A percentile compares a stretch with the other conserved stretches of the same genome.
Evolutionary conservation across 2,113 vertebrate species (phyloP).

Genomic region (Lampris incognitus): DNA sequence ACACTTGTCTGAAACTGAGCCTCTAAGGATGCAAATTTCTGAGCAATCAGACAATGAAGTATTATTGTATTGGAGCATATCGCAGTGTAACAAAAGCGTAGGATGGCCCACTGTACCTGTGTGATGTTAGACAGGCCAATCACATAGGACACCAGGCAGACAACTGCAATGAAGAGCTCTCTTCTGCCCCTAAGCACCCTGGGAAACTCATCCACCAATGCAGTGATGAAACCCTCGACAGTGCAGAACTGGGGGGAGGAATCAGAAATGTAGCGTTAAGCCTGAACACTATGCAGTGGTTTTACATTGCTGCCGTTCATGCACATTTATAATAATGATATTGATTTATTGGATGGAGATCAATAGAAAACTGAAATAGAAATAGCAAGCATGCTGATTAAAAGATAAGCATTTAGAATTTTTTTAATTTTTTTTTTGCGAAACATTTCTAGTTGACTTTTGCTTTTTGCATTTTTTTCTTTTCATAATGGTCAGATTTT

Average conservation of each 20-base stretch:
- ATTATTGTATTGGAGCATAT: too few species aligned
- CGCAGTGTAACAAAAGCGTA: not conserved
- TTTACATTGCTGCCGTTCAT: slow-evolving; percentile 12
- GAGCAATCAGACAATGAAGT: too few species aligned
- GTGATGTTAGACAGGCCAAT: slow-evolving; percentile 98
- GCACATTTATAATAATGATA: not conserved
- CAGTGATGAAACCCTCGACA: slow-evolving; percentile 97
- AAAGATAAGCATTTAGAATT: not conserved
- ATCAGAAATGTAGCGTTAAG: slow-evolving; percentile 33
- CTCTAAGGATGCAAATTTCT: too few species aligned
- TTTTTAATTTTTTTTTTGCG: slow-evolving; percentile 1
- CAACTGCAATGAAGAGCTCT: slow-evolving; percentile 94
- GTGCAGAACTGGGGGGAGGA: slow-evolving; percentile 91
- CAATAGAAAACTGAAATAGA: not conserved
- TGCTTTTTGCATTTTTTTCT: too few species aligned
- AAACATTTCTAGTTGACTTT: not conserved
- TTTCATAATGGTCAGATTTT: too few species aligned
- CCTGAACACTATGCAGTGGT: slow-evolving; percentile 7
- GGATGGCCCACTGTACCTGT: slow-evolving; percentile 84
- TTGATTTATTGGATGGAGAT: too few species aligned
- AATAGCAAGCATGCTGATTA: not conserved
- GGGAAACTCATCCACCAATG: slow-evolving; percentile 96
- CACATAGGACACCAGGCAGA: slow-evolving; percentile 94
- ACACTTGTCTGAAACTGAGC: too few species aligned
- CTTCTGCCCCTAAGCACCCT: slow-evolving; percentile 87